Evolutionary conservation across 2,113 vertebrate species (phyloP), one percentile per base, ranked within the genome.

Genomic region (Rousettus leschenaultii): DNA sequence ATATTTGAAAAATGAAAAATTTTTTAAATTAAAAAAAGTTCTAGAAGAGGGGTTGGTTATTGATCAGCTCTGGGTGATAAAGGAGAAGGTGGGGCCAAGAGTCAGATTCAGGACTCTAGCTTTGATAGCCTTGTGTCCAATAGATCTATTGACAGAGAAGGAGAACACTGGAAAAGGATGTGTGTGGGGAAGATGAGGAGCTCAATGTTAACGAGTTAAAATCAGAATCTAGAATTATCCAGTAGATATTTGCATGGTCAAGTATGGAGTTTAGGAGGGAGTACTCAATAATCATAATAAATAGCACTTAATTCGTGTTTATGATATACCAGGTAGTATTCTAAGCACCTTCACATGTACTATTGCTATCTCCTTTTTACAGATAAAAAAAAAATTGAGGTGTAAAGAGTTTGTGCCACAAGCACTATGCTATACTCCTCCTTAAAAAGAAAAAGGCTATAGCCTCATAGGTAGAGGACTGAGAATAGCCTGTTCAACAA

Each of bases 111-210:
- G 33, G 18, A 5, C 51, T 38, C 48, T 65, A 40, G 8, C 10
- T 40, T 48, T 10, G 13, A 14, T 26, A 28, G 6, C 22, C 57
- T 79, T 59, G 24, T 3, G 24, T 40, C 74, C 3, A 7, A 24
- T 55, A 16, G 26, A 18, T n/a, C 30, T 7, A 16, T 63, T 86
- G 51, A 61, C 0, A 5, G 74, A 22, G 33, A 77, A 15, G 43
- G n/a, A 57, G 53, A 51, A 65, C 10, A 0, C 33, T 55, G 7
- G 35, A 22, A 35, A 45, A 61, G 55, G 40, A 28, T 8, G 4
- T 0, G 0, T 24, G 2, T 1, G 28, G 19, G 45, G 15, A n/a
- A 48, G 14, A 16, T 1, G 33, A 28, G 2, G 68, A 94, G 3
- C 30, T 28, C 18, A 38, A 77, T 14, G 2, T 10, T 40, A 19